Conservation (phyloP, 2,888 invertebrate genomes). For the Tinea pellionella region DNA sequence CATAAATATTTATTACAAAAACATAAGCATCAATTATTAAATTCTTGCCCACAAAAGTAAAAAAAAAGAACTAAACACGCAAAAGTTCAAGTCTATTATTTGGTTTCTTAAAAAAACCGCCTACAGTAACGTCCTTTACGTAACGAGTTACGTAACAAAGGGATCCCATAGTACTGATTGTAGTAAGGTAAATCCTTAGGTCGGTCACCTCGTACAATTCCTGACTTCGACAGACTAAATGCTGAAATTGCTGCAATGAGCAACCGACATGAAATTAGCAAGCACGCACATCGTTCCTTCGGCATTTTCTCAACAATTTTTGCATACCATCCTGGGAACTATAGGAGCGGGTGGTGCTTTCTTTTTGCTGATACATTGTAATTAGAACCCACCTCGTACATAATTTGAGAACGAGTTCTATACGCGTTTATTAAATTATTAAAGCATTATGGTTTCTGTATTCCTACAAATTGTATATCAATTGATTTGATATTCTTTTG, state of each 20-base stretch:
- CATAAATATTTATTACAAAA: no score
- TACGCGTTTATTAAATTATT: constrained; percentile 11
- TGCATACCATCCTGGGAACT: constrained; percentile 64
- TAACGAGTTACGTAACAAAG: constrained; percentile 1
- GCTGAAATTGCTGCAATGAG: constrained; percentile 42
- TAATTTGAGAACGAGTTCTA: constrained; percentile 11
- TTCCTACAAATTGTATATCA: neutral
- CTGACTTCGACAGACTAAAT: constrained; percentile 32
- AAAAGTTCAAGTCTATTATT: no score
- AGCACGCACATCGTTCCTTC: constrained; percentile 37
- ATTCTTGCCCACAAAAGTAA: no score
- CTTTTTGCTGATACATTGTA: constrained; percentile 2
- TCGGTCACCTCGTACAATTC: neutral
- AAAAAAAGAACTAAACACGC: no score
- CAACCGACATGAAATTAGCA: constrained; percentile 39
- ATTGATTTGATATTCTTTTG: neutral
- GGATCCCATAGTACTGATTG: neutral
- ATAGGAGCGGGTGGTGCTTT: constrained; percentile 21
- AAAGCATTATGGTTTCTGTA: neutral
- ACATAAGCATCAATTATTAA: no score
- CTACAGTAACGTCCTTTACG: constrained; percentile 7
- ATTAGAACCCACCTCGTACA: neutral
- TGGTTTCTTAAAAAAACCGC: neutral
- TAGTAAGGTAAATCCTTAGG: neutral
- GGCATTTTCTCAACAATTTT: constrained; percentile 66